Conservation (phyloP, 2,797 vertebrate genomes). For the Uromys caudimaculatus region DNA sequence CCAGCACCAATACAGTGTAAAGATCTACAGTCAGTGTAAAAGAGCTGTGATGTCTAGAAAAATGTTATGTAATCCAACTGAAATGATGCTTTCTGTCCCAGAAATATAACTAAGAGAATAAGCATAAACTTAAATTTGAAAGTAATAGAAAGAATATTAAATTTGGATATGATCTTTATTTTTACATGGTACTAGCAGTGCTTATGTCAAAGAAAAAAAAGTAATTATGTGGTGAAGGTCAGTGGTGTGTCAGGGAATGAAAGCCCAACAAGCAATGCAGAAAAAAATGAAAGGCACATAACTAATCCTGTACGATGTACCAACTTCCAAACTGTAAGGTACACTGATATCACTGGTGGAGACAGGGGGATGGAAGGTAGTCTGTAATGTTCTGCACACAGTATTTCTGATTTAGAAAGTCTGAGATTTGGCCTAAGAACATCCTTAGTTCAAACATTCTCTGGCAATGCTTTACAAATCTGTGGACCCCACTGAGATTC, state of each 20-base stretch:
- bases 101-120: neutral
- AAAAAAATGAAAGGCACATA: neutral
- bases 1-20: neutral
- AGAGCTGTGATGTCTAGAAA: neutral
- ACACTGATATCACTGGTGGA: neutral
- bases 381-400: neutral
- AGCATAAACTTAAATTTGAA: conserved; percentile 17
- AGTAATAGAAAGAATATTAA: neutral
- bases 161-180: neutral
- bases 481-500: no score
- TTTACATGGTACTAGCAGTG: neutral
- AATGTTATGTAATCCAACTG: neutral
- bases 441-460: neutral
- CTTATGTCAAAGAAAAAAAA: conserved; percentile 30
- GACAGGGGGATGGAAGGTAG: neutral
- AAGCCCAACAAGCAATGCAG: neutral
- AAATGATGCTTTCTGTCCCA: neutral
- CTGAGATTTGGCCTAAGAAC: neutral
- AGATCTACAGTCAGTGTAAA: neutral
- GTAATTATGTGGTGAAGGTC: neutral
- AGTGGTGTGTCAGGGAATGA: neutral
- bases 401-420: neutral
- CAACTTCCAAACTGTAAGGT: neutral
- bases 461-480: neutral
- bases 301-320: neutral